These are phyloP conservation scores for Acholoe squamosa DNA, from an alignment of 2,888 invertebrate genomes.

Conservation along the genomic window DNA sequence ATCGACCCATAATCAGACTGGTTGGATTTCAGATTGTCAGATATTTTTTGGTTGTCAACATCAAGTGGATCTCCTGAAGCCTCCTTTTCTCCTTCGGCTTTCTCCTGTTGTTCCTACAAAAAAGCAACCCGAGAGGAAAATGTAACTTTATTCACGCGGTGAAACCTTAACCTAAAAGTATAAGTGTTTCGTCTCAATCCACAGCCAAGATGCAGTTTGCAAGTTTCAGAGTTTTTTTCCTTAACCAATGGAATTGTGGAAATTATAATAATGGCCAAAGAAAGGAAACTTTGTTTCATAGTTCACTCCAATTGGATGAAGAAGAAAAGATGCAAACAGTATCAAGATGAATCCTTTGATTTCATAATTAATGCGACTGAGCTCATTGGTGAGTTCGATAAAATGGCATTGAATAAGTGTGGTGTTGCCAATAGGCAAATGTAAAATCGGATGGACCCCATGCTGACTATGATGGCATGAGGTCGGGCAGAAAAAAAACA, in stretches of 20 bases:
- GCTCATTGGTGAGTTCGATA: conserved; percentile 11
- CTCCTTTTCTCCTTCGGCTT: conserved; percentile 64
- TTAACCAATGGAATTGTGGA: not conserved
- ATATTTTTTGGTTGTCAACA: conserved; percentile 70
- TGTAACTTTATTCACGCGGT: conserved; percentile 19
- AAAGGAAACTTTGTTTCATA: not conserved
- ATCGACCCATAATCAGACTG: conserved; percentile 78
- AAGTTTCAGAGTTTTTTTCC: not conserved
- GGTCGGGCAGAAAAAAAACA: too few species aligned
- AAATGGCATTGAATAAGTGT: not conserved
- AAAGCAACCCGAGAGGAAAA: conserved; percentile 24
- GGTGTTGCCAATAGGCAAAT: not conserved
- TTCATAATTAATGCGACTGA: not conserved
- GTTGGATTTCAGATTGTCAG: conserved; percentile 68
- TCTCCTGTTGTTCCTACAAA: conserved; percentile 67
- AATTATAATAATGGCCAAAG: conserved; percentile 7
- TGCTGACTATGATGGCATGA: too few species aligned
- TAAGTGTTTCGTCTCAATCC: not conserved
- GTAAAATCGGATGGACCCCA: not conserved
- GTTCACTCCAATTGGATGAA: not conserved
- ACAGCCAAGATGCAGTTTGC: not conserved
- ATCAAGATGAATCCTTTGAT: not conserved
- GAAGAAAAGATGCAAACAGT: not conserved
- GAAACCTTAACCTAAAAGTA: not conserved
- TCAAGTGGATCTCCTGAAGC: conserved; percentile 74